Percentiles rank a stretch among this genome's conserved stretches.
Evolutionary conservation across 2,888 invertebrate species (phyloP).

Genomic region (Agrochola lychnidis): DNA sequence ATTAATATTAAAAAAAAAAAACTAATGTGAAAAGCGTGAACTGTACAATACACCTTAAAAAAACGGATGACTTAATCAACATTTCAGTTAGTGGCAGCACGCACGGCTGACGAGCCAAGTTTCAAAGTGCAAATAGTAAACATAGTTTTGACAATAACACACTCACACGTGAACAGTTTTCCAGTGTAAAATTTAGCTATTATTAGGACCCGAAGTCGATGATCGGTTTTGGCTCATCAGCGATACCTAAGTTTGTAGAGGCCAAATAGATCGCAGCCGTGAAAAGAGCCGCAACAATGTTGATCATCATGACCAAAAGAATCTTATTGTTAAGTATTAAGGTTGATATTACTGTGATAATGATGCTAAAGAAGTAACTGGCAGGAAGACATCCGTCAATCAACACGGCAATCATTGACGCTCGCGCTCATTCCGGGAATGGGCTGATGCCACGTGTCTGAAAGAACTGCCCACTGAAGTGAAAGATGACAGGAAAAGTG

Average conservation of each 20-base stretch:
- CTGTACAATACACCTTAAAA: conserved; percentile 10
- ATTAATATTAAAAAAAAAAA: no score
- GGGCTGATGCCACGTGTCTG: conserved; percentile 74
- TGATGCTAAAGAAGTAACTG: conserved; percentile 69
- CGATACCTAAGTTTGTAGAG: conserved; percentile 76
- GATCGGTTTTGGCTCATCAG: conserved; percentile 78
- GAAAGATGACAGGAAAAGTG: conserved; percentile 68
- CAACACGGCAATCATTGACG: conserved; percentile 79
- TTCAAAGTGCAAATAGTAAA: conserved; percentile 64
- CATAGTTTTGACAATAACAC: conserved; percentile 51
- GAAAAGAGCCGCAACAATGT: conserved; percentile 71
- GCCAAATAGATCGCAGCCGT: conserved; percentile 79
- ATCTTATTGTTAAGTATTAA: conserved; percentile 68
- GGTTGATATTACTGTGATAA: conserved; percentile 68
- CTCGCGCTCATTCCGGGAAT: conserved; percentile 80
- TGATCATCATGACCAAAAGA: conserved; percentile 56
- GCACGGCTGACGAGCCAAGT: conserved; percentile 52
- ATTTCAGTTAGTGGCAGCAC: conserved; percentile 53
- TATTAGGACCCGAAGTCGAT: conserved; percentile 73
- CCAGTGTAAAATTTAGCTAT: conserved; percentile 61
- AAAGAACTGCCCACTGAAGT: conserved; percentile 66
- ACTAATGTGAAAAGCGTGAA: neutral
- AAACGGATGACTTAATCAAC: conserved; percentile 65
- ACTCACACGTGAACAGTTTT: conserved; percentile 47
- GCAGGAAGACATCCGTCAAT: conserved; percentile 87